phyloP scores from a whole-genome alignment of 2,888 invertebrate species.

The Archaeoteleia sp. region DNA sequence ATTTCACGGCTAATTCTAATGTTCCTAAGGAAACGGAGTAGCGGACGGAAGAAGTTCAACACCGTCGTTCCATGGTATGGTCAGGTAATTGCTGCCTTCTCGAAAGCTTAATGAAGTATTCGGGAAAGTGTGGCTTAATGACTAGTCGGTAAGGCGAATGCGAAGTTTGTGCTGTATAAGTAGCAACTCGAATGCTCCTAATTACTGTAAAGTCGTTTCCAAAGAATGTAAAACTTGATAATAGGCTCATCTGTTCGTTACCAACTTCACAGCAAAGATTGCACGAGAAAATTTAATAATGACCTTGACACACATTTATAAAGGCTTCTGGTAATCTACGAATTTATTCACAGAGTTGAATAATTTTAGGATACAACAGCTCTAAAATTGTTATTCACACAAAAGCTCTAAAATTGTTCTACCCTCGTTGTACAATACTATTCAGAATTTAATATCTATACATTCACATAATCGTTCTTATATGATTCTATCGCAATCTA shows the following conservation, averaged over 20 bases:
- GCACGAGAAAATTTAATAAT: conserved; percentile 7
- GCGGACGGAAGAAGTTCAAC: conserved; percentile 47
- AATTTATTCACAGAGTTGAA: too few species aligned
- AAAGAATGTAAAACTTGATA: conserved; percentile 39
- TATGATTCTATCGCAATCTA: too few species aligned
- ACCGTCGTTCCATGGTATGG: conserved; percentile 53
- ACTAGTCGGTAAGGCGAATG: conserved; percentile 51
- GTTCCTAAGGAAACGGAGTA: conserved; percentile 58
- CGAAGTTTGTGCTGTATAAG: conserved; percentile 49
- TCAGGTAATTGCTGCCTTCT: conserved; percentile 58
- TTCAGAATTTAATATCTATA: too few species aligned
- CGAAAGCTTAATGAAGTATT: conserved; percentile 59
- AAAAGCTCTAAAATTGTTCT: too few species aligned
- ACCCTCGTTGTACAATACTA: too few species aligned
- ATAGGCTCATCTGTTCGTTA: conserved; percentile 18
- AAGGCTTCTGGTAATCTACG: too few species aligned
- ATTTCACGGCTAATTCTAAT: conserved; percentile 64
- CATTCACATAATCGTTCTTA: too few species aligned
- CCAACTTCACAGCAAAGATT: conserved; percentile 8
- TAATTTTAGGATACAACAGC: too few species aligned
- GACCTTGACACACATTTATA: not conserved
- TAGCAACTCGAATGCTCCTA: conserved; percentile 50
- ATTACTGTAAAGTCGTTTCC: conserved; percentile 33
- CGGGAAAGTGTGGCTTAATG: conserved; percentile 52
- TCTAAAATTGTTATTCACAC: too few species aligned